Conservation (phyloP, 2,113 vertebrate species). For the Elanoides forficatus region DNA sequence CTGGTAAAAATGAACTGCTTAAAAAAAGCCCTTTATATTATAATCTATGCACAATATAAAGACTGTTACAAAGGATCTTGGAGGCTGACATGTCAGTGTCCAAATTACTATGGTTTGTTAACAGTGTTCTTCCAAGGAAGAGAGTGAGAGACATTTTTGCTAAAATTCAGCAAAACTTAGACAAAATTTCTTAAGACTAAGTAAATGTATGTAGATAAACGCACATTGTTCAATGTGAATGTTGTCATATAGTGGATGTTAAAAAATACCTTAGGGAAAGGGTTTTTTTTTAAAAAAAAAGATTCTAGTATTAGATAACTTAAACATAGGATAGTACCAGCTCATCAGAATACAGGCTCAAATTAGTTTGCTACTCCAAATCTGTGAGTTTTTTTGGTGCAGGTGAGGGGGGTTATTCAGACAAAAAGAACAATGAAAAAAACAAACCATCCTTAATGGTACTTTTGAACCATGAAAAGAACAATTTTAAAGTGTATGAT, state of each 20-base stretch:
- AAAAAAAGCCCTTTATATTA: background rate
- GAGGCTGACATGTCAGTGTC: background rate
- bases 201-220: background rate
- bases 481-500: background rate
- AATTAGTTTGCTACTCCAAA: background rate
- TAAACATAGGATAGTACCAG: background rate
- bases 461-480: background rate
- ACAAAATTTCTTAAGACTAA: background rate
- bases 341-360: background rate
- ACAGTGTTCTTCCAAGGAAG: background rate
- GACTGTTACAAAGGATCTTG: background rate
- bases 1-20: background rate
- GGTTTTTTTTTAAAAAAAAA: background rate
- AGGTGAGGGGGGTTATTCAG: background rate
- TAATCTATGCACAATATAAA: background rate
- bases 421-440: background rate
- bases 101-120: background rate
- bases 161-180: background rate
- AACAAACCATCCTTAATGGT: background rate
- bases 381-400: background rate
- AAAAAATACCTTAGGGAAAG: background rate
- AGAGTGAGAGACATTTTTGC: background rate
- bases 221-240: background rate
- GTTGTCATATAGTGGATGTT: background rate
- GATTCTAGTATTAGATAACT: background rate